Conservation (phyloP, 2,113 vertebrate species). For the Epinephelus cyanopodus region DNA sequence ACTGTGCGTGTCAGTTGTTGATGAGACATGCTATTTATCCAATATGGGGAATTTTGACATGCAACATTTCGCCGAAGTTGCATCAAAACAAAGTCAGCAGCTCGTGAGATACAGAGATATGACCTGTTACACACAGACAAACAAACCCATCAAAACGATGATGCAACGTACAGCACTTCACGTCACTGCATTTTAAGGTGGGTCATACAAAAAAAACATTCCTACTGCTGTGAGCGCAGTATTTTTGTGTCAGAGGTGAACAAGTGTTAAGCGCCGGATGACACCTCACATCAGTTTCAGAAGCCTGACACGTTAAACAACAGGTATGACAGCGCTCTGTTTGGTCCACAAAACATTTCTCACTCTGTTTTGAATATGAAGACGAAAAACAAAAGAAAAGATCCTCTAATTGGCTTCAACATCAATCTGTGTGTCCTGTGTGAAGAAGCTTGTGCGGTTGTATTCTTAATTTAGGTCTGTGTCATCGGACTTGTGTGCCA, state of each 20-base stretch:
- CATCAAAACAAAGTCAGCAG: not conserved
- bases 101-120: not conserved
- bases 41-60: not conserved
- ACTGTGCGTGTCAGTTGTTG: too few relatives aligned
- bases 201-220: not conserved
- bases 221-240: not conserved
- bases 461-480: conserved; percentile 14
- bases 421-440: not conserved
- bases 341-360: conserved; percentile 14
- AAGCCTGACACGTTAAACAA: conserved; percentile 2
- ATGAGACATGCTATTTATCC: not conserved
- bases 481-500: not conserved
- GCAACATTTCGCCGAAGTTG: not conserved
- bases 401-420: not conserved
- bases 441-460: not conserved
- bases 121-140: not conserved
- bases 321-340: conserved; percentile 12
- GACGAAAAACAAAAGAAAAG: conserved; percentile 5
- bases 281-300: conserved; percentile 12
- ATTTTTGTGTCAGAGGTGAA: conserved; percentile 14
- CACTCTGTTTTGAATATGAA: not conserved
- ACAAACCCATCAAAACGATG: not conserved
- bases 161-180: not conserved
- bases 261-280: not conserved
- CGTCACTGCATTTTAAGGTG: not conserved